Conservation (phyloP, 2,888 invertebrate genomes). For the Mythimna ferrago region DNA sequence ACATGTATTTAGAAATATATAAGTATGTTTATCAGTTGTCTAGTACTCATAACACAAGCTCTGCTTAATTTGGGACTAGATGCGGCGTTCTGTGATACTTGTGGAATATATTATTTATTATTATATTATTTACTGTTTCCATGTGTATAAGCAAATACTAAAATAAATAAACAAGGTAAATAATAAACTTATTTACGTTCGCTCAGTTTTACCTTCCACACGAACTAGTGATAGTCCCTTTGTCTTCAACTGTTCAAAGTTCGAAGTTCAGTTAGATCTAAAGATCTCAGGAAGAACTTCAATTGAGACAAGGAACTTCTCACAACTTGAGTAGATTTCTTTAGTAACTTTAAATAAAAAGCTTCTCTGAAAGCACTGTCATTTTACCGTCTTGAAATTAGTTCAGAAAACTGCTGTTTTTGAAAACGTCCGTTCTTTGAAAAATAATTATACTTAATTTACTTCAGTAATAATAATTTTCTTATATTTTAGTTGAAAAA, state of each 20-base stretch:
- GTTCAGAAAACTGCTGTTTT: constrained; percentile 26
- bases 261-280: constrained; percentile 36
- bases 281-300: constrained; percentile 38
- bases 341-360: constrained; percentile 46
- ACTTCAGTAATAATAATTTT: not conserved
- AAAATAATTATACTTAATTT: not conserved
- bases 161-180: not conserved
- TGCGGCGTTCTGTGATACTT: no score
- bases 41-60: no score
- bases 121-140: no score
- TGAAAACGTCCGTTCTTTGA: not conserved
- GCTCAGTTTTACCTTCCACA: not conserved
- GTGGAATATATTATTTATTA: no score
- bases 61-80: no score
- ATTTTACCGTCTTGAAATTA: constrained; percentile 32
- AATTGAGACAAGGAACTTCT: constrained; percentile 38
- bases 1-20: no score
- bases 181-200: not conserved
- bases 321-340: constrained; percentile 34
- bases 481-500: no score
- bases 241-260: constrained; percentile 17
- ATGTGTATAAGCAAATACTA: no score
- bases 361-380: constrained; percentile 29
- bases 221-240: constrained; percentile 5
- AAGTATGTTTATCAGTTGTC: no score